Evolutionary conservation across 1,140 invertebrate species (phyloP).

Genomic region (Procambarus virginalis): DNA sequence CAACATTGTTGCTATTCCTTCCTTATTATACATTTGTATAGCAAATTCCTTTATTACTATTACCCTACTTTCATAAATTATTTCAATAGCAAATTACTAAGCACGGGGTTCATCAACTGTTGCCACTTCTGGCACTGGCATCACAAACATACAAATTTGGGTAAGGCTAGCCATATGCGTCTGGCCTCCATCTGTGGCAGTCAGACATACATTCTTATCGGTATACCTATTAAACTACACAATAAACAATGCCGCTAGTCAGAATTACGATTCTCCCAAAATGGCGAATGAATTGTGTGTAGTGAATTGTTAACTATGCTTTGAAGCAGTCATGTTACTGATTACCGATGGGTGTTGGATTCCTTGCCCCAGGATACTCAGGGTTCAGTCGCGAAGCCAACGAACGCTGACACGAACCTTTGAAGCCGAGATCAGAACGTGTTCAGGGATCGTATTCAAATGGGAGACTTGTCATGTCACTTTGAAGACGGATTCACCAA

Average conservation of each 20-base stretch:
- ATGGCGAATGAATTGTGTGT: neutral
- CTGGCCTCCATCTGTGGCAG: too few relatives aligned
- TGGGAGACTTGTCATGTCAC: neutral
- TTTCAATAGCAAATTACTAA: too few relatives aligned
- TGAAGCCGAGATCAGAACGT: slow-evolving; percentile 14
- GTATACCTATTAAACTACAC: too few relatives aligned
- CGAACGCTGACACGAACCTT: neutral
- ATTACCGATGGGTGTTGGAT: neutral
- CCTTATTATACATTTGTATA: too few relatives aligned
- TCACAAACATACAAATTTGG: too few relatives aligned
- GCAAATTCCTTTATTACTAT: too few relatives aligned
- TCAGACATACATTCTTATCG: too few relatives aligned
- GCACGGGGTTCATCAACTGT: too few relatives aligned
- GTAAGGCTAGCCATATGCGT: too few relatives aligned
- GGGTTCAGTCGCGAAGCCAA: neutral
- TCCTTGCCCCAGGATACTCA: neutral
- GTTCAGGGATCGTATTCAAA: slow-evolving; percentile 7
- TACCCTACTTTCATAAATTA: too few relatives aligned
- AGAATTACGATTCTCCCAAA: neutral
- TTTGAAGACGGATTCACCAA: slow-evolving; percentile 5
- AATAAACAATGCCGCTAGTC: neutral
- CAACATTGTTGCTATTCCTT: too few relatives aligned
- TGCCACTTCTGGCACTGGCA: too few relatives aligned
- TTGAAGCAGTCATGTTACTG: neutral
- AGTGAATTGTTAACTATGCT: neutral